Conservation (phyloP, 2,888 invertebrate genomes). For the Vanessa cardui region DNA sequence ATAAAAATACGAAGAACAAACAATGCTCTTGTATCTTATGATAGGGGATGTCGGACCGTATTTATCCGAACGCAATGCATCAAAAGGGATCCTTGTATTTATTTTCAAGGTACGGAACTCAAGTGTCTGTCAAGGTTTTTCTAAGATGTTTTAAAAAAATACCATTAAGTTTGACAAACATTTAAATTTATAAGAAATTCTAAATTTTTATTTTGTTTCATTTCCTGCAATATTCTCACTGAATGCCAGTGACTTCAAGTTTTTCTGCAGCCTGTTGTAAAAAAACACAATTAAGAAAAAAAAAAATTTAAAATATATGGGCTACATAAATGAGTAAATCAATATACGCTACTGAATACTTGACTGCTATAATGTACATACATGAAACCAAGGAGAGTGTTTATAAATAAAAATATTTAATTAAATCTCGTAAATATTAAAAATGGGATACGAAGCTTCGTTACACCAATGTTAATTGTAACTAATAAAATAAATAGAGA, state of each 20-base stretch:
- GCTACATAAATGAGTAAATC: no score
- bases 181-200: not conserved
- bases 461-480: constrained; percentile 28
- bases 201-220: no score
- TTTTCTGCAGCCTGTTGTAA: no score
- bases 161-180: not conserved
- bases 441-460: not conserved
- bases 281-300: no score
- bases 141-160: not conserved
- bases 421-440: not conserved
- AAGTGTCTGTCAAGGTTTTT: constrained; percentile 33
- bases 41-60: constrained; percentile 70
- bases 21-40: constrained; percentile 72
- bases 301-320: no score
- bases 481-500: constrained; percentile 60
- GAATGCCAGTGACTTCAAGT: no score
- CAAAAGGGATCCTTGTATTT: constrained; percentile 54
- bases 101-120: constrained; percentile 52
- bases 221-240: no score
- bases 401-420: not conserved
- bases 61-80: constrained; percentile 58
- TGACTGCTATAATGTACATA: no score
- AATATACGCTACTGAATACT: no score
- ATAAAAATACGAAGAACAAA: constrained; percentile 80
- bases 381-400: no score